Conservation (phyloP, 2,113 vertebrate species). For the Muntiacus muntjak region DNA sequence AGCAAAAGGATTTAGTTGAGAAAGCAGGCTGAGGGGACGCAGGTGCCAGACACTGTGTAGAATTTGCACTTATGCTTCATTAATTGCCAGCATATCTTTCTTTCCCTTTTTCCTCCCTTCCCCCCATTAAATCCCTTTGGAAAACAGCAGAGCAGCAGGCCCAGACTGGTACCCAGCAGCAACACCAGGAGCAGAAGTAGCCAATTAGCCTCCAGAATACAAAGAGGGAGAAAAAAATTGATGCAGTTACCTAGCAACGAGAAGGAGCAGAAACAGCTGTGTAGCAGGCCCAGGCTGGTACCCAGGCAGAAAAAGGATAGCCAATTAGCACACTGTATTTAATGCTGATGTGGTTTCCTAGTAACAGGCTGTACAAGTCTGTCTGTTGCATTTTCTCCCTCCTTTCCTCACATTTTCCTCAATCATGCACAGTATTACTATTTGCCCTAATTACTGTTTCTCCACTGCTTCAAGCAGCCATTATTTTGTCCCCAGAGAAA, state of each 20-base stretch:
- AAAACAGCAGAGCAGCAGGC: slow-evolving; percentile 83
- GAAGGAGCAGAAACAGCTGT: slow-evolving; percentile 85
- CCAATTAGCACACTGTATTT: slow-evolving; percentile 93
- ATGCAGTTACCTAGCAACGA: slow-evolving; percentile 94
- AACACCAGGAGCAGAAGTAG: slow-evolving; percentile 83
- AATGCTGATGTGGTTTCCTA: slow-evolving; percentile 94
- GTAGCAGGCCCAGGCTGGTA: slow-evolving; percentile 92
- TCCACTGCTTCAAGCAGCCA: slow-evolving; percentile 81
- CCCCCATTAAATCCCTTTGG: slow-evolving; percentile 68
- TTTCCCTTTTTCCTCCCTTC: slow-evolving; percentile 57
- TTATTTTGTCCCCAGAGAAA: slow-evolving; percentile 82
- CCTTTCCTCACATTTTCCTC: slow-evolving; percentile 76
- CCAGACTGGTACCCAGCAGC: slow-evolving; percentile 85
- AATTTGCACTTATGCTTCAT: slow-evolving; percentile 86
- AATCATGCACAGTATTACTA: slow-evolving; percentile 76
- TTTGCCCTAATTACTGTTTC: slow-evolving; percentile 85
- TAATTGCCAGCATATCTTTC: slow-evolving; percentile 87
- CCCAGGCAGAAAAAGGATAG: slow-evolving; percentile 87
- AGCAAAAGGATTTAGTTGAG: slow-evolving; percentile 72
- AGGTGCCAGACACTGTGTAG: slow-evolving; percentile 85
- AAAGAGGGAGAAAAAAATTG: slow-evolving; percentile 72
- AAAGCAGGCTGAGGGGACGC: slow-evolving; percentile 75
- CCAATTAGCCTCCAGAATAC: slow-evolving; percentile 86
- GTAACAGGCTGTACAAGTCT: slow-evolving; percentile 84
- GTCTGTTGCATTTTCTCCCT: slow-evolving; percentile 76